phyloP scores from a whole-genome alignment of 2,888 invertebrate species.

The Rhopalosiphum nymphaeae region DNA sequence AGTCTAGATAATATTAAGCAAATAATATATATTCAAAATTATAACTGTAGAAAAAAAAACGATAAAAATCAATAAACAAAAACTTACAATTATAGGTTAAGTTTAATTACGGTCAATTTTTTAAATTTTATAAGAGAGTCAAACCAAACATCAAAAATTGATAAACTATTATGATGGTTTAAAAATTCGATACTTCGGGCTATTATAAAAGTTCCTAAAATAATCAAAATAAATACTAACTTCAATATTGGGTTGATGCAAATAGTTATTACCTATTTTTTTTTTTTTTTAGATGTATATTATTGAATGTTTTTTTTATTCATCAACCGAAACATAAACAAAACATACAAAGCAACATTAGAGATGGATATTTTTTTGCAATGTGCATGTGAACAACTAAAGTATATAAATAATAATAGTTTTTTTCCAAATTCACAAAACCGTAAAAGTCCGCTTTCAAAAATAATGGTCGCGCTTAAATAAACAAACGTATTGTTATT shows the following conservation, averaged over 20 bases:
- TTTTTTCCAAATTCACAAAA: conserved; percentile 9
- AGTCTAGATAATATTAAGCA: too few species aligned
- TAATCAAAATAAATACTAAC: background rate
- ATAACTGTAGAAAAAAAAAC: too few species aligned
- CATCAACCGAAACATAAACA: background rate
- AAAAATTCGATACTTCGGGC: too few species aligned
- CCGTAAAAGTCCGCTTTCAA: background rate
- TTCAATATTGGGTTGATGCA: background rate
- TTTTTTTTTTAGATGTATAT: background rate
- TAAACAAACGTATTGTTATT: conserved; percentile 31
- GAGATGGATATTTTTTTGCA: background rate
- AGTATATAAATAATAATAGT: conserved; percentile 14
- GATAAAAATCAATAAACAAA: too few species aligned
- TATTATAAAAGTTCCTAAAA: too few species aligned
- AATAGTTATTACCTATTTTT: background rate
- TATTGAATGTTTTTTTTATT: background rate
- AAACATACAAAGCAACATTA: conserved; percentile 2
- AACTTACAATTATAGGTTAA: too few species aligned
- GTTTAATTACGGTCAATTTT: too few species aligned
- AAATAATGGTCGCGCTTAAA: conserved; percentile 14
- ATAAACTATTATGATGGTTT: too few species aligned
- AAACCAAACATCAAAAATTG: too few species aligned
- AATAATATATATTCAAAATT: too few species aligned
- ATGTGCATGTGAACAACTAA: background rate
- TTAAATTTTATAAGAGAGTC: too few species aligned